Percentiles rank a stretch among this genome's conserved stretches.
Conservation (phyloP, 2,797 vertebrate genomes). For the Periparus ater region DNA sequence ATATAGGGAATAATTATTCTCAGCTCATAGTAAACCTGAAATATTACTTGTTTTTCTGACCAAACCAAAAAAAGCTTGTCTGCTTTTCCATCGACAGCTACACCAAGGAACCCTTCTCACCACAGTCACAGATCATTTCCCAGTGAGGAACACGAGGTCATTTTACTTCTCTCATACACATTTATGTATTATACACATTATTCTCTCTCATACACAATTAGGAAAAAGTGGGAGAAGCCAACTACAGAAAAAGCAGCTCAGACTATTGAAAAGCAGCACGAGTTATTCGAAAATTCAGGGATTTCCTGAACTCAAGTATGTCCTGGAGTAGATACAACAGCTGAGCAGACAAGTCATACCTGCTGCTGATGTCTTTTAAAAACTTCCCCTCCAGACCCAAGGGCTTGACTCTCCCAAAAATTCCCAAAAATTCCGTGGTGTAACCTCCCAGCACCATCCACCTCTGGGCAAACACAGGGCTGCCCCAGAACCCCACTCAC, state of each 20-base stretch:
- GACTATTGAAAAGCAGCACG: fast-evolving
- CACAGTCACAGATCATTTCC: not conserved
- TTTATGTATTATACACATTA: too few species aligned
- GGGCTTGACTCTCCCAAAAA: not conserved
- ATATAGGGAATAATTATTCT: not conserved
- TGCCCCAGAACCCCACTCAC: not conserved
- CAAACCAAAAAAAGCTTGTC: not conserved
- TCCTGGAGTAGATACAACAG: not conserved
- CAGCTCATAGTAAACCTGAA: not conserved
- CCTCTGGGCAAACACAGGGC: not conserved
- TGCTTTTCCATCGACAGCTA: not conserved
- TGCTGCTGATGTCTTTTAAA: not conserved
- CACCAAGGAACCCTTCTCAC: not conserved
- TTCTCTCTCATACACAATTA: fast-evolving
- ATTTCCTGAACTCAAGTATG: not conserved
- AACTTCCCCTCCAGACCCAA: not conserved
- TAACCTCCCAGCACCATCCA: not conserved
- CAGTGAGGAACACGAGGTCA: not conserved
- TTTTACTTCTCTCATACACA: fast-evolving
- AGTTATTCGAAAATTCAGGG: not conserved
- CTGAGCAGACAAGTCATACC: not conserved
- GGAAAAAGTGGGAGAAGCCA: not conserved
- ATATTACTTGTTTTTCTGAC: not conserved
- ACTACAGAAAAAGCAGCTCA: not conserved
- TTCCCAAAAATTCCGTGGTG: fast-evolving